Evolutionary conservation across 2,888 invertebrate genomes (phyloP).

Genomic region (Sesia apiformis): DNA sequence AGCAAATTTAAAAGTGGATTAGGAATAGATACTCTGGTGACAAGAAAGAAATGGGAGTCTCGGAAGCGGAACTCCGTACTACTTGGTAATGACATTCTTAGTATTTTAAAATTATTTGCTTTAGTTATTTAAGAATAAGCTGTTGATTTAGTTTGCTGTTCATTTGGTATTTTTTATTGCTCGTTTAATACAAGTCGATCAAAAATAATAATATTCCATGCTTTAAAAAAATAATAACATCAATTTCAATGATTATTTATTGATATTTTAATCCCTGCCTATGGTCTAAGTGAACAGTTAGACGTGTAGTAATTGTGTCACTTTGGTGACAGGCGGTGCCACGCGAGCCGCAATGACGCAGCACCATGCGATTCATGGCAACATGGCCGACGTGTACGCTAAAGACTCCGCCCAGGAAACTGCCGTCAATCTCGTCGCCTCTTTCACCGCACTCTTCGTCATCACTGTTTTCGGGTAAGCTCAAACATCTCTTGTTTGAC

Average conservation of each 20-base stretch:
- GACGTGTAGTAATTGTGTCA: neutral
- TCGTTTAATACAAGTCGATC: no score
- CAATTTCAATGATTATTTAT: slow-evolving; percentile 24
- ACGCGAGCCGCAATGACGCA: slow-evolving; percentile 94
- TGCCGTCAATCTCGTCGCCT: slow-evolving; percentile 91
- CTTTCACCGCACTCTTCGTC: slow-evolving; percentile 84
- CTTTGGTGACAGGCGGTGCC: slow-evolving; percentile 80
- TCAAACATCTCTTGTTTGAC: slow-evolving; percentile 8
- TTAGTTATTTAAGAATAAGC: no score
- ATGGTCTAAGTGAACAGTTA: neutral
- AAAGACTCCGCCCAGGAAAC: slow-evolving; percentile 99
- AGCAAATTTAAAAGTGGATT: no score
- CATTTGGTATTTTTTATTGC: no score
- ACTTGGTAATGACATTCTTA: no score
- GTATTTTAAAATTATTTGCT: no score
- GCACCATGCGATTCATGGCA: slow-evolving; percentile 92
- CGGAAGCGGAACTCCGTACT: no score
- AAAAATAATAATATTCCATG: slow-evolving; percentile 16
- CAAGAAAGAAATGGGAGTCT: no score
- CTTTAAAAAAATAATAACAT: neutral
- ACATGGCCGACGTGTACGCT: slow-evolving; percentile 93
- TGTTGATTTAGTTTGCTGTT: no score
- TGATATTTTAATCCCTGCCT: neutral
- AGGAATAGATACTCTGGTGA: no score
- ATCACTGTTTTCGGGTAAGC: slow-evolving; percentile 77